phyloP scores from a whole-genome alignment of 2,113 vertebrate species.

The Hyperopisus bebe region DNA sequence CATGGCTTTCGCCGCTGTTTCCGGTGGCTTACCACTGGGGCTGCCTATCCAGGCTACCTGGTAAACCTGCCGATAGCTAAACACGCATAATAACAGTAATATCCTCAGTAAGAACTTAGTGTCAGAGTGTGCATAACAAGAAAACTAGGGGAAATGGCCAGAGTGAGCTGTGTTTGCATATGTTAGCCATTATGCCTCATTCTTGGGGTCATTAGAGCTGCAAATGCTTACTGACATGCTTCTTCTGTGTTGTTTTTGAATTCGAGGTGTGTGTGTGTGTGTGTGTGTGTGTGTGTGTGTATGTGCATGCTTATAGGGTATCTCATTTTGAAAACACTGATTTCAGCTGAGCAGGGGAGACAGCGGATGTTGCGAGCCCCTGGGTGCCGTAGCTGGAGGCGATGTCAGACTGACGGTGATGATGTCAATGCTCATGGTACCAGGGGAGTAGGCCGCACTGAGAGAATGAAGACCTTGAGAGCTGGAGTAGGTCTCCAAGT shows the following conservation, averaged over 20 bases:
- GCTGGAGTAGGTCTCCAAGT: neutral
- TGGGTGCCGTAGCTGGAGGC: neutral
- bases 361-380: neutral
- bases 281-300: neutral
- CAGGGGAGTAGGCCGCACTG: neutral
- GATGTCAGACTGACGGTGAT: conserved; percentile 9
- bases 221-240: neutral
- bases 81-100: neutral
- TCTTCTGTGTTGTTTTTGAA: neutral
- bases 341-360: neutral
- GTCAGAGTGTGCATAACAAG: neutral
- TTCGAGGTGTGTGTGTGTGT: neutral
- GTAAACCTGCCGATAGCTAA: neutral
- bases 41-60: neutral
- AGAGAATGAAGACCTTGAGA: neutral
- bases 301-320: neutral
- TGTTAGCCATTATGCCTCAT: neutral
- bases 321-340: conserved; percentile 20
- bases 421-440: neutral
- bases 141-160: neutral
- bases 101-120: neutral
- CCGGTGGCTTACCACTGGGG: neutral
- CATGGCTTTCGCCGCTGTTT: neutral
- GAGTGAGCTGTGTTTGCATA: neutral
- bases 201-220: neutral